Conservation (phyloP, 2,888 invertebrate species). For the Drosophila suboccidentalis region DNA sequence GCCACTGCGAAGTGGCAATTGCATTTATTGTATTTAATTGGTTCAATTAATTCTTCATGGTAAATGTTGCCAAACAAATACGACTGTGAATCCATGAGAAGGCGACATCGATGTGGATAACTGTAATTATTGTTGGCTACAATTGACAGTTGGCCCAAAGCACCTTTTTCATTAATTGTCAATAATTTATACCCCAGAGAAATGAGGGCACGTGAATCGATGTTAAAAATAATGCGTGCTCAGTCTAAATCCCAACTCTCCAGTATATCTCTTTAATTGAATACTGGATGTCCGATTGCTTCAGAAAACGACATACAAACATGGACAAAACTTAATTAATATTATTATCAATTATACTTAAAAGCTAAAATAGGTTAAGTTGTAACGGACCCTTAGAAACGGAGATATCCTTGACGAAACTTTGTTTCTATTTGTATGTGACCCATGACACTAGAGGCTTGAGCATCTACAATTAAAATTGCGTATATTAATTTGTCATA, state of each 20-base stretch:
- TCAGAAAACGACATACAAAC: too few species aligned
- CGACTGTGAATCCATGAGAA: not conserved
- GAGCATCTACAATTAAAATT: not conserved
- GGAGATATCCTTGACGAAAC: not conserved
- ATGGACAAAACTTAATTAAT: not conserved
- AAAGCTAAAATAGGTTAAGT: not conserved
- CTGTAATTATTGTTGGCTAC: not conserved
- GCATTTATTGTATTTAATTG: conserved; percentile 9
- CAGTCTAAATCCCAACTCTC: not conserved
- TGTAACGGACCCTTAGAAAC: not conserved
- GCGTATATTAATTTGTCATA: not conserved
- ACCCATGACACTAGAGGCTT: not conserved
- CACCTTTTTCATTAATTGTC: not conserved
- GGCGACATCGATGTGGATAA: not conserved
- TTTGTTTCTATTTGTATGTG: not conserved
- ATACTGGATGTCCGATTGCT: too few species aligned
- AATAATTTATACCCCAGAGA: not conserved
- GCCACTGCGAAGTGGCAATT: not conserved
- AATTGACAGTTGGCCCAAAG: not conserved
- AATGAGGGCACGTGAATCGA: not conserved
- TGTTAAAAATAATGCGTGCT: not conserved
- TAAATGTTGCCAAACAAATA: not conserved
- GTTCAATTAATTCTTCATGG: not conserved
- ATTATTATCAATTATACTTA: not conserved
- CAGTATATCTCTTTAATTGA: too few species aligned